A percentile compares a stretch with the other conserved stretches of the same genome.
Evolutionary conservation across 2,888 invertebrate species (phyloP).

Genomic region (Pollenia labialis): DNA sequence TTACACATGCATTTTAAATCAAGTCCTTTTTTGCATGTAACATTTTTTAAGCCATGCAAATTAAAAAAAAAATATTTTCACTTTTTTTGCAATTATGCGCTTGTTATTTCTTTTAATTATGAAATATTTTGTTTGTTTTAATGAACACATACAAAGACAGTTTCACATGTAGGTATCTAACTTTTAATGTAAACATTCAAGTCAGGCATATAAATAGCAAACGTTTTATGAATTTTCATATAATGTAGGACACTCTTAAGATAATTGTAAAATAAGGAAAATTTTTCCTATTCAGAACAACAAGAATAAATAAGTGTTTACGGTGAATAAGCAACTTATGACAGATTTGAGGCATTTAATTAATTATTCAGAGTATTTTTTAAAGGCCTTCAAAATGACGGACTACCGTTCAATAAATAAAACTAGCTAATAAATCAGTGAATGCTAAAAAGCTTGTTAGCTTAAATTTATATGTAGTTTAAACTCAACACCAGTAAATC

Average conservation of each 20-base stretch:
- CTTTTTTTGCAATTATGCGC: constrained; percentile 38
- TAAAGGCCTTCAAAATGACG: no score
- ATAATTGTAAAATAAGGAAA: not conserved
- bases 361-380: no score
- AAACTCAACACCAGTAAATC: no score
- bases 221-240: not conserved
- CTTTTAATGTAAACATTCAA: not conserved
- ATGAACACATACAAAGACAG: not conserved
- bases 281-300: not conserved
- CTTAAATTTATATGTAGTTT: no score
- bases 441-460: no score
- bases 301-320: not conserved
- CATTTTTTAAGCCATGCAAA: constrained; percentile 21
- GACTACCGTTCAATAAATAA: no score
- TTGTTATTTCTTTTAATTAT: constrained; percentile 63
- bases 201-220: not conserved
- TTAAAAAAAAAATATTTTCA: not conserved
- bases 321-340: no score
- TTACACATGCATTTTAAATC: constrained; percentile 19
- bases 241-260: not conserved
- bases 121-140: constrained; percentile 35
- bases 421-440: no score
- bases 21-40: constrained; percentile 27
- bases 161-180: not conserved
- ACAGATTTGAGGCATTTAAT: no score